phyloP scores from a whole-genome alignment of 2,888 invertebrate genomes.

The Calameuta idolon region DNA sequence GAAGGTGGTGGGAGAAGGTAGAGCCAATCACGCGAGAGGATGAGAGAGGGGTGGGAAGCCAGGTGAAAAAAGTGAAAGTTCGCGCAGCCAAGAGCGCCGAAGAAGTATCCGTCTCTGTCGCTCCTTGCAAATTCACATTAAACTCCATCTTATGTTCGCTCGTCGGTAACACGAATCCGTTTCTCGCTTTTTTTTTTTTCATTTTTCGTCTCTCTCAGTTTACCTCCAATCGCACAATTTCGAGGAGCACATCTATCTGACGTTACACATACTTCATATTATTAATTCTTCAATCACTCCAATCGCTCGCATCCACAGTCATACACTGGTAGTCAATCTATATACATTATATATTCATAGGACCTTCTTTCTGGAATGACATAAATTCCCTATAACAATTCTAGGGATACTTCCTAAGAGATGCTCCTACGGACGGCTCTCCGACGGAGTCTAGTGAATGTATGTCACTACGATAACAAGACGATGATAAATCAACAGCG shows the following conservation, averaged over 20 bases:
- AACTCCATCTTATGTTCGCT: not conserved
- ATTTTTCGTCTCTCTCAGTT: not conserved
- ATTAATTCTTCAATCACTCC: not conserved
- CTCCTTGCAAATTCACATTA: slow-evolving; percentile 2
- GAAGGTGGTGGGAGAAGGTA: not conserved
- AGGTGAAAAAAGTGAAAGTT: slow-evolving; percentile 63
- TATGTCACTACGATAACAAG: slow-evolving; percentile 24
- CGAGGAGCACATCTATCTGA: not conserved
- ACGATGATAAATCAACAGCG: slow-evolving; percentile 23
- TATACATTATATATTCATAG: not conserved
- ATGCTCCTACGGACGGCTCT: not conserved
- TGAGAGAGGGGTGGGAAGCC: slow-evolving; percentile 19
- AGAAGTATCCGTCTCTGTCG: slow-evolving; percentile 18
- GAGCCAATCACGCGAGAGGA: slow-evolving; percentile 34
- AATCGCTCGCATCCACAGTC: not conserved
- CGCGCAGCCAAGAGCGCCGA: slow-evolving; percentile 41
- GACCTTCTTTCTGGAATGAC: not conserved
- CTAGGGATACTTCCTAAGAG: not conserved
- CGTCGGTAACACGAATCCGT: not conserved
- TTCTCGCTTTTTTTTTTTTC: not conserved
- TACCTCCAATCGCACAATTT: not conserved
- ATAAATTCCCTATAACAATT: not conserved
- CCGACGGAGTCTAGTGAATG: not conserved
- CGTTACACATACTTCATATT: not conserved
- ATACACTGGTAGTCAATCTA: not conserved